These are phyloP conservation scores for Vulpes vulpes DNA, from an alignment of 2,113 vertebrate species.

Conservation along the genomic window DNA sequence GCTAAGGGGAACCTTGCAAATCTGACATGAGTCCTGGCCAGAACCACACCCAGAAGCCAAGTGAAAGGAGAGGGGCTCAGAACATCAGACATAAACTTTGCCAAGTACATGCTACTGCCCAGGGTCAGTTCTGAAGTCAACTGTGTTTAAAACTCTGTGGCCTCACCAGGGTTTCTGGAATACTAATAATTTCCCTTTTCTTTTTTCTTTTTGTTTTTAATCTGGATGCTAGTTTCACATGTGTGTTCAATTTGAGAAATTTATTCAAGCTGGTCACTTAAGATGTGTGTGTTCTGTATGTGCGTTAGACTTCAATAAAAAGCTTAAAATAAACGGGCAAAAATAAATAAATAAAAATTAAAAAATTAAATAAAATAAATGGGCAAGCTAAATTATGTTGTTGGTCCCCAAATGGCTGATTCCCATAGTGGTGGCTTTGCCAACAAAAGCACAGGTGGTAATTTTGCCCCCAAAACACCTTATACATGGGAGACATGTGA, in stretches of 20 bases:
- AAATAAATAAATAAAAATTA: too few species aligned
- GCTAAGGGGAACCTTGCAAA: not conserved
- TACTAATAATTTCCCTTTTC: not conserved
- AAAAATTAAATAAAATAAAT: not conserved
- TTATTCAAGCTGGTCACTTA: not conserved
- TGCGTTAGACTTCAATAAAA: not conserved
- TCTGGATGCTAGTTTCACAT: not conserved
- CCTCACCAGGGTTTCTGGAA: not conserved
- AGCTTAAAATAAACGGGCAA: not conserved
- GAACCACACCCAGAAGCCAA: not conserved
- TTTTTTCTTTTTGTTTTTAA: not conserved
- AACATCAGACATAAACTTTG: not conserved
- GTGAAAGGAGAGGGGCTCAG: not conserved
- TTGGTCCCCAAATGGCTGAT: not conserved
- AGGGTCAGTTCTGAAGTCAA: not conserved
- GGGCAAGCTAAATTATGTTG: not conserved
- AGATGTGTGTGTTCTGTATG: not conserved
- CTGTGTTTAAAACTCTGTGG: not conserved
- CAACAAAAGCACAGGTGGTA: not conserved
- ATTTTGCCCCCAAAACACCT: not conserved
- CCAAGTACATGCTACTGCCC: not conserved
- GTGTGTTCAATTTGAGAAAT: not conserved
- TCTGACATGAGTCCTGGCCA: not conserved
- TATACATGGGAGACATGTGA: not conserved
- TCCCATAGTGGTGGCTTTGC: not conserved